A percentile compares a stretch with the other conserved stretches of the same genome.
Evolutionary conservation across 2,888 invertebrate genomes (phyloP).

Genomic region (Brassicogethes aeneus): DNA sequence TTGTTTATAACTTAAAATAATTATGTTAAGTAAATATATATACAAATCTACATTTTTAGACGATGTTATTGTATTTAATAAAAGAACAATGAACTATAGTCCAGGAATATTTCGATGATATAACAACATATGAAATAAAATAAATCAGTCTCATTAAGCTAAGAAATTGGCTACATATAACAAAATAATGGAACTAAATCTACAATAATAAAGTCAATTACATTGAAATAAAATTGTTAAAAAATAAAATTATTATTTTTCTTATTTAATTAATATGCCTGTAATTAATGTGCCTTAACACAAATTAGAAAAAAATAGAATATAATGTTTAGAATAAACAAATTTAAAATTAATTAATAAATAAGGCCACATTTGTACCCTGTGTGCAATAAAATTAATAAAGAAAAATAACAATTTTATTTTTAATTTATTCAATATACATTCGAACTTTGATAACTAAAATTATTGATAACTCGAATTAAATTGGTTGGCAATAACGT

Average conservation of each 20-base stretch:
- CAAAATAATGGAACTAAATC: background rate
- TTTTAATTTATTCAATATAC: too few species aligned
- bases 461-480: too few species aligned
- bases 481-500: too few species aligned
- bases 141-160: conserved; percentile 6
- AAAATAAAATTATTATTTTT: background rate
- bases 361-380: background rate
- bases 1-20: conserved; percentile 5
- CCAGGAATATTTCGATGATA: background rate
- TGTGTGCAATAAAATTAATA: background rate
- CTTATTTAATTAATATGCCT: too few species aligned
- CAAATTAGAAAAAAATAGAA: too few species aligned
- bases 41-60: conserved; percentile 11
- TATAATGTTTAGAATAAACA: too few species aligned
- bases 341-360: too few species aligned
- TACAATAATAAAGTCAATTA: background rate
- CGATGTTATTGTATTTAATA: background rate
- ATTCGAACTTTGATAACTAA: too few species aligned
- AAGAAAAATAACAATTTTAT: background rate
- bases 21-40: conserved; percentile 5
- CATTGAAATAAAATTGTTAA: too few species aligned
- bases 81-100: conserved; percentile 1
- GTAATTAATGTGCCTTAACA: too few species aligned
- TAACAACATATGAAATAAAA: background rate
- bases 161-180: conserved; percentile 2